phyloP scores from a whole-genome alignment of 2,888 invertebrate species.

The Idaea straminata region DNA sequence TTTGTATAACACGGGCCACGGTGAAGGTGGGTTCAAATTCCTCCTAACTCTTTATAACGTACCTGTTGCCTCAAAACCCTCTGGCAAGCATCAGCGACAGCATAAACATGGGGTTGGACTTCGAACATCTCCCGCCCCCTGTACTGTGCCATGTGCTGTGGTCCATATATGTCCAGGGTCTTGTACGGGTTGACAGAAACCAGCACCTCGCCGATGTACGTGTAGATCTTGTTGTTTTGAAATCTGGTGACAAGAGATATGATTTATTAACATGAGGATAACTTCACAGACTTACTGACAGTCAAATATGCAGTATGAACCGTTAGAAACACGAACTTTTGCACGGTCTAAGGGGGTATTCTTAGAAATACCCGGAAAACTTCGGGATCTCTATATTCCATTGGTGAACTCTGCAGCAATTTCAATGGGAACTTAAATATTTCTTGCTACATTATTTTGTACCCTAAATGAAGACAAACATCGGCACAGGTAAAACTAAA shows the following conservation, averaged over 20 bases:
- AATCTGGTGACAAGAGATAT: conserved; percentile 83
- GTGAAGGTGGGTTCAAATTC: too few species aligned
- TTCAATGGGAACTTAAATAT: too few species aligned
- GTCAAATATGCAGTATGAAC: too few species aligned
- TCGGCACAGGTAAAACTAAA: too few species aligned
- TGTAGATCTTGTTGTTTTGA: conserved; percentile 95
- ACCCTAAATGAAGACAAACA: too few species aligned
- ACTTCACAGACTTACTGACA: not conserved
- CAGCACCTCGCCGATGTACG: conserved; percentile 98
- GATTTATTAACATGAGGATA: not conserved
- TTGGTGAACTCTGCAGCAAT: too few species aligned
- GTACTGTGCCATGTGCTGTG: conserved; percentile 92
- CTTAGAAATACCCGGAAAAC: too few species aligned
- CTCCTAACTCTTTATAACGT: conserved; percentile 15
- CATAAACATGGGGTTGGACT: conserved; percentile 97
- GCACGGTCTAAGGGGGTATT: too few species aligned
- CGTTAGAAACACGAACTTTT: too few species aligned
- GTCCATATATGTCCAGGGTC: conserved; percentile 94
- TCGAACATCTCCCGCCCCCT: conserved; percentile 96
- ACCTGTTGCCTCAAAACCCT: conserved; percentile 93
- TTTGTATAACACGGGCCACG: too few species aligned
- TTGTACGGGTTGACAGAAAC: conserved; percentile 99
- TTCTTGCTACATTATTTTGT: too few species aligned
- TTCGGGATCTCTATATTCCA: too few species aligned
- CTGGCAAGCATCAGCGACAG: conserved; percentile 98